Conservation (phyloP, 1,140 invertebrate species). For the Globodera rostochiensis region DNA sequence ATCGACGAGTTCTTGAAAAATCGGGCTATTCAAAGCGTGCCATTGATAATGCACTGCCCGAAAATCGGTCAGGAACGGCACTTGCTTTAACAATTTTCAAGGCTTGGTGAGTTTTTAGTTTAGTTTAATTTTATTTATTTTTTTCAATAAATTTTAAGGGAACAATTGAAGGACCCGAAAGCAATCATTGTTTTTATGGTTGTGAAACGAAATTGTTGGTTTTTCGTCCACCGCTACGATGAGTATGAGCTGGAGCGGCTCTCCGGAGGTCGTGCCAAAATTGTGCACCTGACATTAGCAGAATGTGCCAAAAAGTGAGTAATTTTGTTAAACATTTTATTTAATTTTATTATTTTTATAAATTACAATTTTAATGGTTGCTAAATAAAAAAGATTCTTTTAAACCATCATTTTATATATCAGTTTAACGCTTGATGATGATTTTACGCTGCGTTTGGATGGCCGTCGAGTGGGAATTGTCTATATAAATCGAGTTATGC, state of each 20-base stretch:
- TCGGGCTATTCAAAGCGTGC: constrained; percentile 27
- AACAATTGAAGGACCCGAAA: constrained; percentile 63
- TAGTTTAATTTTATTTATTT: not conserved
- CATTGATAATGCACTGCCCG: constrained; percentile 42
- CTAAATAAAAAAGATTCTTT: not conserved
- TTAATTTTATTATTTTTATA: no score
- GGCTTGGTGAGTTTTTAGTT: constrained; percentile 51
- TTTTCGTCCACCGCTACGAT: constrained; percentile 79
- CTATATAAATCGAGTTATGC: constrained; percentile 87
- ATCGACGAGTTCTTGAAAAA: constrained; percentile 66
- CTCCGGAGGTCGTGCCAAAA: constrained; percentile 70
- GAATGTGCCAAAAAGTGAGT: constrained; percentile 66
- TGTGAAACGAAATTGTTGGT: constrained; percentile 75
- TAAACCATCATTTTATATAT: not conserved
- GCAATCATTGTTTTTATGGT: constrained; percentile 82
- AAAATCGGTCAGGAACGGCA: constrained; percentile 52
- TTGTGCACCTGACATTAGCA: constrained; percentile 75
- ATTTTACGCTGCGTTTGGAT: constrained; percentile 65
- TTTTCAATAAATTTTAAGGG: constrained; percentile 37
- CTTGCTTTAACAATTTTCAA: constrained; percentile 52
- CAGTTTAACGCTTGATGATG: constrained; percentile 40
- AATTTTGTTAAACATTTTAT: not conserved
- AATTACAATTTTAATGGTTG: no score
- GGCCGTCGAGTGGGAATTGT: constrained; percentile 82
- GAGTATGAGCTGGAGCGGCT: constrained; percentile 79